Evolutionary conservation across 2,888 invertebrate genomes (phyloP).

Genomic region (Heteromyza rotundicornis): DNA sequence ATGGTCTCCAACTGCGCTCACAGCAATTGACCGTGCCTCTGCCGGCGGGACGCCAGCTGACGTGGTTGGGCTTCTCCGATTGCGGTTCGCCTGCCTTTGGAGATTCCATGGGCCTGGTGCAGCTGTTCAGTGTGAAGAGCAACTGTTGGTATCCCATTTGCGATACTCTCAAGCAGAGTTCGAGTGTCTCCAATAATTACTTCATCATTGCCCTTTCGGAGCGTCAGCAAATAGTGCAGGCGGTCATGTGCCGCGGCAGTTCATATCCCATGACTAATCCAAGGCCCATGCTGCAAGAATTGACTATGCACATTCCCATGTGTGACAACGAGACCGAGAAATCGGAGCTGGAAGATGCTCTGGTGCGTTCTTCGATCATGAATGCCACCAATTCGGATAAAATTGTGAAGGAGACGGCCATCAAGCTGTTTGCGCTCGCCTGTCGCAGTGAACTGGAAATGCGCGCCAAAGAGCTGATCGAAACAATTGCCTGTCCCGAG

Average conservation of each 20-base stretch:
- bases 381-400: slow-evolving; percentile 71
- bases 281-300: slow-evolving; percentile 79
- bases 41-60: slow-evolving; percentile 69
- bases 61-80: slow-evolving; percentile 83
- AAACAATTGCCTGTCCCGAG: slow-evolving; percentile 78
- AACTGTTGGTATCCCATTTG: slow-evolving; percentile 83
- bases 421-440: slow-evolving; percentile 90
- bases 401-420: slow-evolving; percentile 76
- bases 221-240: slow-evolving; percentile 76
- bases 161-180: slow-evolving; percentile 73
- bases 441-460: slow-evolving; percentile 84
- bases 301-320: slow-evolving; percentile 77
- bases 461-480: slow-evolving; percentile 85
- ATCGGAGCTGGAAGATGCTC: slow-evolving; percentile 77
- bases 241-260: slow-evolving; percentile 87
- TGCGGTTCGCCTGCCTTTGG: slow-evolving; percentile 78
- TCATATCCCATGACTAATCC: slow-evolving; percentile 87
- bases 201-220: slow-evolving; percentile 83
- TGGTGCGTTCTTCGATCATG: slow-evolving; percentile 71
- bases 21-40: slow-evolving; percentile 70
- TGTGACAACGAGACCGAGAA: slow-evolving; percentile 83
- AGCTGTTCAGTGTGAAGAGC: slow-evolving; percentile 73
- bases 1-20: slow-evolving; percentile 63
- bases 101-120: slow-evolving; percentile 79
- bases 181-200: slow-evolving; percentile 75